These are phyloP conservation scores for Nomada ruficornis DNA, from an alignment of 2,888 invertebrate genomes.

Conservation along the genomic window DNA sequence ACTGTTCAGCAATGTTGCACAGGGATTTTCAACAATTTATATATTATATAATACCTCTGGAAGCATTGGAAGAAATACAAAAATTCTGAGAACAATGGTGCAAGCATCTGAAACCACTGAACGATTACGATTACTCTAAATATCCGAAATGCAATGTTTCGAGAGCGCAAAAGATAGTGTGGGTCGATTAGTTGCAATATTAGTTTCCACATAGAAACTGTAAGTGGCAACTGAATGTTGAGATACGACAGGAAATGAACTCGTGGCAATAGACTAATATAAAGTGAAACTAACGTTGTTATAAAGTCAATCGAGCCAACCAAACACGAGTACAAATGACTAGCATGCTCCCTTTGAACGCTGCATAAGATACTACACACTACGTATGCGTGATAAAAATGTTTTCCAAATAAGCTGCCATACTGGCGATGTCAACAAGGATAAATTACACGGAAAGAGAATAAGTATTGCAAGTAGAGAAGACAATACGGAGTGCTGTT, in stretches of 20 bases:
- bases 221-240: constrained; percentile 12
- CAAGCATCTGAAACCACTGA: too few relatives aligned
- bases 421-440: neutral
- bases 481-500: too few relatives aligned
- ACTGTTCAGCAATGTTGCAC: too few relatives aligned
- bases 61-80: too few relatives aligned
- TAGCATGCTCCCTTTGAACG: constrained; percentile 1
- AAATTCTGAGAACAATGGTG: too few relatives aligned
- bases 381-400: constrained; percentile 34
- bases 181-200: constrained; percentile 37
- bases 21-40: too few relatives aligned
- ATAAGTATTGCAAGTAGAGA: too few relatives aligned
- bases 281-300: constrained; percentile 65
- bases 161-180: neutral
- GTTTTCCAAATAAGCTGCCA: too few relatives aligned
- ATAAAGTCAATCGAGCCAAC: constrained; percentile 61
- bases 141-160: neutral
- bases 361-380: constrained; percentile 32
- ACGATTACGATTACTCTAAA: too few relatives aligned
- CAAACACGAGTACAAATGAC: constrained; percentile 27
- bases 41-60: too few relatives aligned
- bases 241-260: constrained; percentile 55
- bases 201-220: constrained; percentile 32
- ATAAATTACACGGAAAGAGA: neutral
- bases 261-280: constrained; percentile 56